Base-by-base conservation (phyloP, 2,113 vertebrate species). In the Cettia cetti region DNA sequence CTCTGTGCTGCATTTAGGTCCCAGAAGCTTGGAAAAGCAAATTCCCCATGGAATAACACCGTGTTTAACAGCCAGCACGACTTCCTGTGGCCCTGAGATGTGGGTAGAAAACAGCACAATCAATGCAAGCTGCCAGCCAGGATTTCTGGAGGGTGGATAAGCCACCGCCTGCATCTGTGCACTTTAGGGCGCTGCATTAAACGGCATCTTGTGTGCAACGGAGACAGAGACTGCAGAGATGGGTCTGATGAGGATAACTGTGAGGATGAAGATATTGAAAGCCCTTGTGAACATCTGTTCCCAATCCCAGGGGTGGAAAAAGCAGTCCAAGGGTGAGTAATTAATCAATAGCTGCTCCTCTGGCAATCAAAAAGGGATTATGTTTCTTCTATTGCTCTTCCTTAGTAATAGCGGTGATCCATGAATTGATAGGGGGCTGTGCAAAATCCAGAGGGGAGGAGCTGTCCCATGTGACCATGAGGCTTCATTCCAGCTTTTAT, bases 101-200 rank as follows among this genome's bases (percentile, higher is more conserved):
- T 0, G 42, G n/a, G n/a, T 50, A 74, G 39, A 15, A 89, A 72
- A 2, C 14, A 79, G 17, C 33, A 72, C 23, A 50, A 27, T 6
- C 12, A 22, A 24, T 8, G 49, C 47, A 64, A 82, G 64, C 61
- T 71, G 52, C 45, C 70, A 74, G 26, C 70, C 81, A 71, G 22
- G 30, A 23, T 64, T 94, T 68, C 64, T 81, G 80, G 37, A 65
- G 69, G 84, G 69, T 0, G 6, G 63, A 53, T 40, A 78, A 83
- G 76, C 7, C 3, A 70, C 35, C 0, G 2, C 23, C 40, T 61
- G 50, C 81, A 42, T 68, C 61, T 93, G 30, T 92, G 79, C 37
- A 28, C 49, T 93, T 70, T 52, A 99, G 99, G 99, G 33, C 99
- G 99, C 63, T 99, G 99, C 90, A 98, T 99, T 91, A 98, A 98